These are phyloP conservation scores for Burhinus bistriatus DNA, from an alignment of 2,113 vertebrate genomes.

Conservation along the genomic window DNA sequence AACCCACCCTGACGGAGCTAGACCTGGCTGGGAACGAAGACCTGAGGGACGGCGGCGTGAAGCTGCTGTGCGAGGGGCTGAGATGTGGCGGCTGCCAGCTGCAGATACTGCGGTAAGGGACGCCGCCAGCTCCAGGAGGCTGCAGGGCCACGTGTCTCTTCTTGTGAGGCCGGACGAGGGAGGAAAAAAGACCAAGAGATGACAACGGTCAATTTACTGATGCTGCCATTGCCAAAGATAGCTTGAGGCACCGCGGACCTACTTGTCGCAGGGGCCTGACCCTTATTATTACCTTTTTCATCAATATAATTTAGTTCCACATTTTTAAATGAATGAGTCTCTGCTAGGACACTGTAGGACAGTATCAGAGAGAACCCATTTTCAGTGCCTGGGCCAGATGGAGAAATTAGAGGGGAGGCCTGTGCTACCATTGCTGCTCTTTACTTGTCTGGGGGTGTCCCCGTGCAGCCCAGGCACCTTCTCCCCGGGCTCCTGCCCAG, in stretches of 20 bases:
- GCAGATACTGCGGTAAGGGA: neutral
- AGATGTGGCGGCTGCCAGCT: fast-evolving
- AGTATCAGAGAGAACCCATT: neutral
- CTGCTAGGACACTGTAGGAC: neutral
- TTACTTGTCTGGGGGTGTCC: neutral
- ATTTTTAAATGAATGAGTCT: neutral
- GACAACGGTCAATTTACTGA: neutral
- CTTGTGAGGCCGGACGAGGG: neutral
- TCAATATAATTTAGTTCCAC: neutral
- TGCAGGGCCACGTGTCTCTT: neutral
- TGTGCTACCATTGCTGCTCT: fast-evolving
- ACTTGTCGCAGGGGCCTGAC: too few relatives aligned
- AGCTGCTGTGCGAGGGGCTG: neutral
- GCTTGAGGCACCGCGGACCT: neutral
- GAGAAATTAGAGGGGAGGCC: neutral
- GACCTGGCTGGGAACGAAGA: neutral
- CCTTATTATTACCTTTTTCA: neutral
- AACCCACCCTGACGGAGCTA: neutral
- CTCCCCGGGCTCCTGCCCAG: neutral
- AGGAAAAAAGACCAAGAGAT: neutral
- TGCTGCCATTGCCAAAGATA: neutral
- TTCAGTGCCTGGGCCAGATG: neutral
- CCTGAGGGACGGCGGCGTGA: neutral
- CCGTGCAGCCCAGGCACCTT: neutral
- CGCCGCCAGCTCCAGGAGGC: neutral